Evolutionary conservation across 2,888 invertebrate species (phyloP).

Genomic region (Rhagonycha lutea): DNA sequence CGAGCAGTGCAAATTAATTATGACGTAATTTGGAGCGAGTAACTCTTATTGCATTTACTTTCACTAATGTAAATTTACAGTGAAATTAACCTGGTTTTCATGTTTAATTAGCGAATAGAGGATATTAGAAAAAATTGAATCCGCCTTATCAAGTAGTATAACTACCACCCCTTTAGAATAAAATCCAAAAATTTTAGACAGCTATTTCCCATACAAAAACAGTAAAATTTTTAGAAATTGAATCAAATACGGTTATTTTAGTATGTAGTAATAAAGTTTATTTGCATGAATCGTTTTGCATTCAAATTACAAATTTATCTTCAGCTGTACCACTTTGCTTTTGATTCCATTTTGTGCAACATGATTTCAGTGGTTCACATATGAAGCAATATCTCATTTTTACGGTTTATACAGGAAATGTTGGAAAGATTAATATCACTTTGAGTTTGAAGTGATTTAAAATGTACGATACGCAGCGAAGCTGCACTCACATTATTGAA

Average conservation of each 20-base stretch:
- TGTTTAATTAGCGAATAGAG: not conserved
- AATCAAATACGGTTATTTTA: not conserved
- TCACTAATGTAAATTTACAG: conserved; percentile 20
- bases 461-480: conserved; percentile 16
- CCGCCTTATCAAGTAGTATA: not conserved
- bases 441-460: conserved; percentile 34
- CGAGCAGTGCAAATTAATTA: conserved; percentile 42
- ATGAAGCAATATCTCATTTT: conserved; percentile 37
- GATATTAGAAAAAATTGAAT: not conserved
- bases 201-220: not conserved
- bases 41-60: conserved; percentile 25
- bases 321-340: conserved; percentile 3
- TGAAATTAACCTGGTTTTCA: conserved; percentile 17
- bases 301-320: not conserved
- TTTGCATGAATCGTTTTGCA: not conserved
- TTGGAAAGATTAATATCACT: conserved; percentile 46
- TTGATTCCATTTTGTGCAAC: conserved; percentile 19
- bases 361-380: conserved; percentile 25
- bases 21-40: conserved; percentile 32
- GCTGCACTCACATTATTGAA: conserved; percentile 16
- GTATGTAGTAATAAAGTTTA: not conserved
- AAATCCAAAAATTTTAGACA: not conserved
- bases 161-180: not conserved
- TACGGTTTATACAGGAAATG: conserved; percentile 47
- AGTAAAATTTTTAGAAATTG: not conserved